These are phyloP conservation scores for Myxocyprinus asiaticus DNA, from an alignment of 2,113 vertebrate genomes.

Conservation along the genomic window DNA sequence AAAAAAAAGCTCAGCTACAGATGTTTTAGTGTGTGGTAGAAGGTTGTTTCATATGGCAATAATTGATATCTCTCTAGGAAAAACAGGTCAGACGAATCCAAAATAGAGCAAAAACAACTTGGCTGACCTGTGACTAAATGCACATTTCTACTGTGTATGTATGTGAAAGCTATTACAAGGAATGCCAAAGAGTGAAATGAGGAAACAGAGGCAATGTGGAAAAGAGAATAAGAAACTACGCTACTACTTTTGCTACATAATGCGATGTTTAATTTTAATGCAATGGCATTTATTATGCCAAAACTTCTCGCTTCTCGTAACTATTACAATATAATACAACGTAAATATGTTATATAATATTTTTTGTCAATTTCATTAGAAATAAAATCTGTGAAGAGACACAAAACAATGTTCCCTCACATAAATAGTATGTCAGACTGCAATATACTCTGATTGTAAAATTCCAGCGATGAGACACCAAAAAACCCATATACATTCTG, in stretches of 20 bases:
- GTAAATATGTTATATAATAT: too few species aligned
- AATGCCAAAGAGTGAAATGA: constrained; percentile 10
- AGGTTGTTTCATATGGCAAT: constrained; percentile 26
- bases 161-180: neutral
- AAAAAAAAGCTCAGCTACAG: too few species aligned
- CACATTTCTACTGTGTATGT: neutral
- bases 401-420: too few species aligned
- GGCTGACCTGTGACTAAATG: neutral
- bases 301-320: too few species aligned
- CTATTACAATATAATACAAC: too few species aligned
- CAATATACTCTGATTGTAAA: too few species aligned
- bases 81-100: neutral
- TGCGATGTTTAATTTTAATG: neutral
- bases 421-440: too few species aligned
- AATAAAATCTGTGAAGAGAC: too few species aligned
- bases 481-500: too few species aligned
- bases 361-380: too few species aligned
- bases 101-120: constrained; percentile 1
- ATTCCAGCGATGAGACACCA: too few species aligned
- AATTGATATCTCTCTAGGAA: constrained; percentile 14
- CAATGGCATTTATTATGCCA: neutral
- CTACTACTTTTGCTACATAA: neutral
- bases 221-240: neutral
- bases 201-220: neutral
- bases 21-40: neutral